Evolutionary conservation across 2,888 invertebrate species (phyloP).

Genomic region (Ramazzottius varieornatus): DNA sequence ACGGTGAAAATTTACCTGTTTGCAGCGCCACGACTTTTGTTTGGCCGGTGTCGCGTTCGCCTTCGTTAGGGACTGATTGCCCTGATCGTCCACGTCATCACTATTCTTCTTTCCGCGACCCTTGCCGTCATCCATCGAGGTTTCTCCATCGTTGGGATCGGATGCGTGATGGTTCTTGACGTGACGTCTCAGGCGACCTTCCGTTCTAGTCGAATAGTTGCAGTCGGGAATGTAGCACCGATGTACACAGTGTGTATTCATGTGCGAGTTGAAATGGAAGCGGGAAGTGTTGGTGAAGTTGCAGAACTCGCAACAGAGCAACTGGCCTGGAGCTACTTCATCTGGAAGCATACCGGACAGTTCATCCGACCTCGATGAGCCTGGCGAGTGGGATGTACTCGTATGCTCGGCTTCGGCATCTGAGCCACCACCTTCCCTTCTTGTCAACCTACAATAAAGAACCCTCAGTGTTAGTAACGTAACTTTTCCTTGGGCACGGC

Average conservation of each 20-base stretch:
- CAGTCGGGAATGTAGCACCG: slow-evolving; percentile 26
- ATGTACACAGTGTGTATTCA: slow-evolving; percentile 30
- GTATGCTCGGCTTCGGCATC: slow-evolving; percentile 3
- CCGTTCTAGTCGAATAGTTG: slow-evolving; percentile 29
- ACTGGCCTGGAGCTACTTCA: slow-evolving; percentile 9
- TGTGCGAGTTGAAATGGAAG: slow-evolving; percentile 29
- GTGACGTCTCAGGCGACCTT: slow-evolving; percentile 30
- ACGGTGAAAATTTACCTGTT: too few relatives aligned
- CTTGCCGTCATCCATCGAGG: neutral
- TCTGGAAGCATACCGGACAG: slow-evolving; percentile 7
- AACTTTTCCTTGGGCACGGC: too few relatives aligned
- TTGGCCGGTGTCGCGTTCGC: too few relatives aligned
- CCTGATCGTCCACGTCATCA: too few relatives aligned
- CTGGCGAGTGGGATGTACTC: neutral
- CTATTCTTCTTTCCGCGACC: neutral
- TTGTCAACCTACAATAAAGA: too few relatives aligned
- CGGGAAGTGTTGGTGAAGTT: slow-evolving; percentile 25
- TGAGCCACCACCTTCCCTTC: neutral
- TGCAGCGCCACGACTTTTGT: slow-evolving; percentile 60
- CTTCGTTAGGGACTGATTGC: too few relatives aligned
- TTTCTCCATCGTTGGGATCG: neutral
- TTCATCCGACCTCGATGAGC: neutral
- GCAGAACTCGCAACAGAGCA: slow-evolving; percentile 30
- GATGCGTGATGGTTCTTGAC: slow-evolving; percentile 27
- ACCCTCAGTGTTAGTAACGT: too few relatives aligned